Evolutionary conservation across 2,888 invertebrate genomes (phyloP), one percentile per base, ranked within the genome.

Genomic region (Malacosoma neustria): DNA sequence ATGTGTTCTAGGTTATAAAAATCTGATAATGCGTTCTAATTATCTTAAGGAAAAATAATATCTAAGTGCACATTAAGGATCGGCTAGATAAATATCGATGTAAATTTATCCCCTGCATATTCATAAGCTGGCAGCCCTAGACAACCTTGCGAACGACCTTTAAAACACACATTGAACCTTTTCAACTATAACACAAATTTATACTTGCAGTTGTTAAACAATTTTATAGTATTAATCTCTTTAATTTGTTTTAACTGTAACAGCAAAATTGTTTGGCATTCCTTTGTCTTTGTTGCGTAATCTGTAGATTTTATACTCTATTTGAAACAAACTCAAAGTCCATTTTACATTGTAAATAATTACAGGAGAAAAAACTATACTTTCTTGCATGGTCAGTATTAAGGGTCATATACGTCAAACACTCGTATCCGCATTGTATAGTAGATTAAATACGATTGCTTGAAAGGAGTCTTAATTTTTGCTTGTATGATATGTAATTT

Each of bases 101-200:
- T 22, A 9, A 22, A 22, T 22, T 3, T 7, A 22, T 22, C 9
- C 5, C 5, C 9, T 22, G 3, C 22, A 22, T 22, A 22, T 22
- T 22, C 5, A 22, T 22, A 22, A 22, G 9, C 22, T 5, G 22
- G 22, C 22, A 22, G 7, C 22, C 22, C 13, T 35, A 48, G 42
- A 44, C 61, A 56, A 48, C 72, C 74, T 75, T 72, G 71, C 54
- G 11, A 49, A 52, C 65, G 68, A 55, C 76, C 77, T 77, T 63
- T 65, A 48, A 54, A 54, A 59, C 61, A 61, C 51, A 46, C 38
- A 42, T 46, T 49, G 54, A 61, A 63, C 61, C 57, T 63, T 62
- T 64, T 58, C 51, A 57, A 72, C 70, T 30, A n/a, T 35, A 43
- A 43, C 37, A 45, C 44, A 33, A 49, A 38, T 11, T 40, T 46